These are phyloP conservation scores for Drosophila longiperda DNA, from an alignment of 2,888 invertebrate species.

Conservation along the genomic window DNA sequence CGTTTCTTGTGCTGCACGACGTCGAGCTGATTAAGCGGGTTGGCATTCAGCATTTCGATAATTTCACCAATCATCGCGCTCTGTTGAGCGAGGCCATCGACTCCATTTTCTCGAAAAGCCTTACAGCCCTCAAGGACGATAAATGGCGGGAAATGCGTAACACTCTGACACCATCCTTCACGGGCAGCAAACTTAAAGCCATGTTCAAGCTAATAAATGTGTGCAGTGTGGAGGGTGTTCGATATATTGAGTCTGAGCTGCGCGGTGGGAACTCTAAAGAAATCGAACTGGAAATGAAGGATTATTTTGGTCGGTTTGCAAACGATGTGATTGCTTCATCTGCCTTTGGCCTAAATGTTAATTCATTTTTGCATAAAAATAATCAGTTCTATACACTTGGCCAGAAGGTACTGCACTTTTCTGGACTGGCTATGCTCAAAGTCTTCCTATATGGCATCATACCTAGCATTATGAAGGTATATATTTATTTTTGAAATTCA, in stretches of 20 bases:
- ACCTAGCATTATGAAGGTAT: conserved; percentile 71
- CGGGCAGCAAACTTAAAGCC: conserved; percentile 85
- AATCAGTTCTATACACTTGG: conserved; percentile 87
- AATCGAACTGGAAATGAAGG: conserved; percentile 83
- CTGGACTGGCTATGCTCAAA: conserved; percentile 58
- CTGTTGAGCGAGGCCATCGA: conserved; percentile 81
- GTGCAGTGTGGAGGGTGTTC: conserved; percentile 68
- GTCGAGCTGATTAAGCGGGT: conserved; percentile 86
- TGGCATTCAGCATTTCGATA: conserved; percentile 87
- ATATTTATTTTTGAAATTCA: neutral
- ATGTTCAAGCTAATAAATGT: conserved; percentile 83
- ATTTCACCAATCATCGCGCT: conserved; percentile 85
- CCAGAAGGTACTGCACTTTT: conserved; percentile 84
- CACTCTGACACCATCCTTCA: conserved; percentile 85
- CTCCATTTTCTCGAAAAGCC: conserved; percentile 85
- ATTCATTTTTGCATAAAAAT: conserved; percentile 86
- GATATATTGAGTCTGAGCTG: conserved; percentile 51
- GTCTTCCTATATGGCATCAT: conserved; percentile 60
- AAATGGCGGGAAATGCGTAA: conserved; percentile 84
- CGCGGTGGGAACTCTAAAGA: conserved; percentile 4
- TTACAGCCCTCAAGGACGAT: conserved; percentile 85
- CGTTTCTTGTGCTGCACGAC: conserved; percentile 85
- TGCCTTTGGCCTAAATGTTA: conserved; percentile 85
- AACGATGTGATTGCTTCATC: conserved; percentile 85
- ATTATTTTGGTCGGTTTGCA: conserved; percentile 75